Percentiles rank a stretch among this genome's conserved stretches.
Conservation (phyloP, 2,797 vertebrate genomes). For the Sylvilagus floridanus region DNA sequence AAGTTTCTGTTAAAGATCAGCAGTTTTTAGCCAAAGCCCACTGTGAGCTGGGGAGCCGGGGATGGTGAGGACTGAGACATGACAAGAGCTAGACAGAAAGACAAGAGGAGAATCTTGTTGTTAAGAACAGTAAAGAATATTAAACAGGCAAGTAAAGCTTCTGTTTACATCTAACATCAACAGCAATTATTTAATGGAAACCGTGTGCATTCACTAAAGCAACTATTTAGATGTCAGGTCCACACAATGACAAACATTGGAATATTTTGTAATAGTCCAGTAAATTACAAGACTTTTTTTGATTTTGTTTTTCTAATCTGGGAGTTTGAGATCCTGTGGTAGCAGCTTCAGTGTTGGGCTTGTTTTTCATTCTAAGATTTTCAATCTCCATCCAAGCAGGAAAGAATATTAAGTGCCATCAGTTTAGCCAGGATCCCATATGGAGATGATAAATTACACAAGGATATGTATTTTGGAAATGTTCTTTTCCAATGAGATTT, state of each 20-base stretch:
- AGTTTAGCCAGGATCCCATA: slow-evolving; percentile 58
- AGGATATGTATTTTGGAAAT: slow-evolving; percentile 48
- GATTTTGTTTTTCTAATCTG: slow-evolving; percentile 54
- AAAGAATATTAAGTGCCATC: slow-evolving; percentile 72
- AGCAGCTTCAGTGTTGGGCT: slow-evolving; percentile 46
- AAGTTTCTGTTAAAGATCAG: not conserved
- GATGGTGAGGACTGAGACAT: not conserved
- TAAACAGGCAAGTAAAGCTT: not conserved
- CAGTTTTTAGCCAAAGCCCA: not conserved
- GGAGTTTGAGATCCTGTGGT: slow-evolving; percentile 29
- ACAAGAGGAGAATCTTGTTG: not conserved
- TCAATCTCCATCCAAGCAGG: slow-evolving; percentile 59
- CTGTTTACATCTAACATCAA: slow-evolving; percentile 43
- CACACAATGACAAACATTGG: slow-evolving; percentile 32
- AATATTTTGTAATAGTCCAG: slow-evolving; percentile 53
- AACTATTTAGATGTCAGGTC: slow-evolving; percentile 52
- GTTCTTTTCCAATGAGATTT: slow-evolving; percentile 58
- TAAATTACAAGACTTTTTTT: slow-evolving; percentile 30
- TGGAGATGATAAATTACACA: slow-evolving; percentile 54
- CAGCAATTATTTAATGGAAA: not conserved
- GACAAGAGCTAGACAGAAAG: not conserved
- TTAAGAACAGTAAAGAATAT: not conserved
- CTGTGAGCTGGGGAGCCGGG: not conserved
- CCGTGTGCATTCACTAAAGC: slow-evolving; percentile 27
- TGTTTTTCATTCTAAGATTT: slow-evolving; percentile 60